phyloP scores from a whole-genome alignment of 2,888 invertebrate genomes.

The Cantharis lateralis region DNA sequence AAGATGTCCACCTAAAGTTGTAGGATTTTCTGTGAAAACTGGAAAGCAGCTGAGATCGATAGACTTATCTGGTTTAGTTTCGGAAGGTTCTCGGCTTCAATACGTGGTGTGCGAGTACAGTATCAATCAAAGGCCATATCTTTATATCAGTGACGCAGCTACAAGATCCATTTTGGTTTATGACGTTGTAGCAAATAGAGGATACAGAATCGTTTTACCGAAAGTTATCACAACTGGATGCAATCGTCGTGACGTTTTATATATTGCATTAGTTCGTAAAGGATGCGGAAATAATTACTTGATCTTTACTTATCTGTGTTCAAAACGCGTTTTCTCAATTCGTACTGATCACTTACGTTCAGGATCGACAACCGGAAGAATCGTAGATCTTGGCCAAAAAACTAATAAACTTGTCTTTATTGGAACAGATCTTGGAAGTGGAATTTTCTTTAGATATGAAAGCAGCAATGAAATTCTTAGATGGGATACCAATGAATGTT shows the following conservation, averaged over 20 bases:
- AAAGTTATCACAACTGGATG: constrained; percentile 59
- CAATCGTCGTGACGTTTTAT: constrained; percentile 66
- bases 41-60: constrained; percentile 67
- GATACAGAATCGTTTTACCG: constrained; percentile 68
- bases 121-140: constrained; percentile 63
- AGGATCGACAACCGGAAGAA: constrained; percentile 60
- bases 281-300: constrained; percentile 63
- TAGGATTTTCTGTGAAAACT: constrained; percentile 64
- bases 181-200: constrained; percentile 65
- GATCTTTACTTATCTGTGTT: constrained; percentile 67
- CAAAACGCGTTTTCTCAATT: constrained; percentile 67
- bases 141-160: constrained; percentile 72
- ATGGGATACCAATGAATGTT: constrained; percentile 61
- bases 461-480: constrained; percentile 63
- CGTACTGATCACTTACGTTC: constrained; percentile 66
- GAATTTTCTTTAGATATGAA: constrained; percentile 64
- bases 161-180: constrained; percentile 70
- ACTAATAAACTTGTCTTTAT: constrained; percentile 63
- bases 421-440: constrained; percentile 66
- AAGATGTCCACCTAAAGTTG: constrained; percentile 71
- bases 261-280: constrained; percentile 65
- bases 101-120: constrained; percentile 71
- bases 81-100: constrained; percentile 67
- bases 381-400: constrained; percentile 62
- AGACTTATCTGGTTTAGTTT: constrained; percentile 63